Evolutionary conservation across 2,888 invertebrate species (phyloP), one percentile per base, ranked within the genome.

Genomic region (Apodemia zela): DNA sequence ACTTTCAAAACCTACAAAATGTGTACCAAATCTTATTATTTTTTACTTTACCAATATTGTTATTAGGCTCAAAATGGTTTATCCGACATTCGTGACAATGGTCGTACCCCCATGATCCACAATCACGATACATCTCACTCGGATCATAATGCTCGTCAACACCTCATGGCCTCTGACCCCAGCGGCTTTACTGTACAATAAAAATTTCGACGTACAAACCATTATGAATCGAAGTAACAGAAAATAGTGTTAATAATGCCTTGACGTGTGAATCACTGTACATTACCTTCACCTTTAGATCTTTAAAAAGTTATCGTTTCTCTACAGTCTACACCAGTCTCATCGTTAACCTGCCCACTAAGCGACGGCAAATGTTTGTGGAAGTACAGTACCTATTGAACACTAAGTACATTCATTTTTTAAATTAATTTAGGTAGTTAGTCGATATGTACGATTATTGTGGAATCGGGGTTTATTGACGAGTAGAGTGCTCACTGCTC

Each of bases 131-230:
- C 25, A 25, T 57, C 21, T 57, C 47, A 47, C 47, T 57, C 54
- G n/a, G 57, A 15, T 15, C 57, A 15, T 29, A 57, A 25, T 54
- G 29, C 29, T 29, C 57, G 29, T 57, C 57, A 57, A 57, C 57
- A 57, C 57, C 57, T 57, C 25, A 8, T 57, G 57, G 25, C 57
- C 25, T 29, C n/a, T 29, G 57, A 57, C 57, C 57, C 7, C 25
- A 6, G 29, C 25, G 57, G 57, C 29, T 25, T 29, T 29, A 25
- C 29, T 57, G 57, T 57, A 15, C 29, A 57, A 29, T 29, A 57
- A 57, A 57, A 57, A 57, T 5, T 21, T 7, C 7, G n/a, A 7
- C 3, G 8, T 1, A 8, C 7, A 8, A 25, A 3, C 25, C 57
- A 57, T 29, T 57, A 29, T 57, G 15, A 29, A 57, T 51, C 15